Evolutionary conservation across 2,113 vertebrate species (phyloP).

Genomic region (Gallinago paraguaiae): DNA sequence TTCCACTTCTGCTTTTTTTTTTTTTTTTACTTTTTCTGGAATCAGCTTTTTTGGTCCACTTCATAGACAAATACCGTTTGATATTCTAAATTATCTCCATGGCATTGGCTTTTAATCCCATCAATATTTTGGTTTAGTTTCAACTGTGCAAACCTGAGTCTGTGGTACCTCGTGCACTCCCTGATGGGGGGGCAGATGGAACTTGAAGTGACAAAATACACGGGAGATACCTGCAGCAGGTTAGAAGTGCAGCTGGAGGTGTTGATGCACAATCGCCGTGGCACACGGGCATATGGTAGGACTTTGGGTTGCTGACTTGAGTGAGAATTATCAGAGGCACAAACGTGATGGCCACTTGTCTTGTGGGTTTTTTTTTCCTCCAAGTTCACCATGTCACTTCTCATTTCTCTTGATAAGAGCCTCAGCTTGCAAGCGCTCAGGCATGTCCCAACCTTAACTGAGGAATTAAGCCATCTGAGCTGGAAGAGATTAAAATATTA

Average conservation of each 20-base stretch:
- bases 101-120: neutral
- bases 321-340: neutral
- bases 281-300: neutral
- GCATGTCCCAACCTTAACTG: neutral
- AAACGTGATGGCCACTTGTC: neutral
- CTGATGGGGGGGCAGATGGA: fast-evolving
- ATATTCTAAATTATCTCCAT: neutral
- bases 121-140: neutral
- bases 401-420: neutral
- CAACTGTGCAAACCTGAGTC: neutral
- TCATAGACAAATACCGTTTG: neutral
- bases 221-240: neutral
- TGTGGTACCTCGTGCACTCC: fast-evolving
- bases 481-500: neutral
- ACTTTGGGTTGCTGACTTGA: neutral
- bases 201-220: neutral
- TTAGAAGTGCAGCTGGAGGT: neutral
- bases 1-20: neutral
- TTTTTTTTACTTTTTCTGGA: neutral
- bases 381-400: neutral
- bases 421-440: neutral
- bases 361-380: neutral
- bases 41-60: neutral
- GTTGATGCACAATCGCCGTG: too few relatives aligned
- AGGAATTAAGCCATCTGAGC: neutral